These are phyloP conservation scores for Clunio marinus DNA, from an alignment of 2,888 invertebrate genomes.

Conservation along the genomic window DNA sequence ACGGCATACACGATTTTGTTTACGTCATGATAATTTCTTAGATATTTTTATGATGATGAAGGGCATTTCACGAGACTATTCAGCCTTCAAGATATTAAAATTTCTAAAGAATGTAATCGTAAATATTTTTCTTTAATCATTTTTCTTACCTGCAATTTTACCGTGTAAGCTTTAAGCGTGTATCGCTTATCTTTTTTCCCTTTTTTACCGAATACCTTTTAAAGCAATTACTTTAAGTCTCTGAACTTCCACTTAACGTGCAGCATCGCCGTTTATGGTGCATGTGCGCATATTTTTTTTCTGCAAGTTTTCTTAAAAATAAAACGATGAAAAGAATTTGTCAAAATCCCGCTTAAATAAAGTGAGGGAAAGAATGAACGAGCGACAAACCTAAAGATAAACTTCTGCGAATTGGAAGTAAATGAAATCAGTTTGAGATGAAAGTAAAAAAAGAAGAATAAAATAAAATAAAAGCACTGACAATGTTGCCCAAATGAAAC, in stretches of 20 bases:
- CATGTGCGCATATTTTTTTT: neutral
- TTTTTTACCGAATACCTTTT: neutral
- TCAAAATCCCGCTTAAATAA: conserved; percentile 3
- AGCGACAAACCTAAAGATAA: neutral
- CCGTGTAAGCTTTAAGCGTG: no score
- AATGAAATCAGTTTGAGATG: neutral
- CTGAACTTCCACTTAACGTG: neutral
- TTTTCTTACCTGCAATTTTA: neutral
- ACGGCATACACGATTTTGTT: neutral
- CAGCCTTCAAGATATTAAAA: no score
- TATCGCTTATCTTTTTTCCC: neutral
- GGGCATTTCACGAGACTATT: no score
- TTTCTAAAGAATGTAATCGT: no score
- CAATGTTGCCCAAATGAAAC: neutral
- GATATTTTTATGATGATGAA: no score
- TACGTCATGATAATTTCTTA: neutral
- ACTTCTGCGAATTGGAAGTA: neutral
- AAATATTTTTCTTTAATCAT: no score
- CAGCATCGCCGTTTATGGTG: neutral
- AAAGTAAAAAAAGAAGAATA: no score
- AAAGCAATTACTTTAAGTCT: neutral
- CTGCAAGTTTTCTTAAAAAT: neutral
- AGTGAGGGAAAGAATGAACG: neutral
- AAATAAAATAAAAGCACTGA: no score
- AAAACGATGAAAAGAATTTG: neutral